phyloP scores from a whole-genome alignment of 2,113 vertebrate genomes.

The Corythornis cristatus region DNA sequence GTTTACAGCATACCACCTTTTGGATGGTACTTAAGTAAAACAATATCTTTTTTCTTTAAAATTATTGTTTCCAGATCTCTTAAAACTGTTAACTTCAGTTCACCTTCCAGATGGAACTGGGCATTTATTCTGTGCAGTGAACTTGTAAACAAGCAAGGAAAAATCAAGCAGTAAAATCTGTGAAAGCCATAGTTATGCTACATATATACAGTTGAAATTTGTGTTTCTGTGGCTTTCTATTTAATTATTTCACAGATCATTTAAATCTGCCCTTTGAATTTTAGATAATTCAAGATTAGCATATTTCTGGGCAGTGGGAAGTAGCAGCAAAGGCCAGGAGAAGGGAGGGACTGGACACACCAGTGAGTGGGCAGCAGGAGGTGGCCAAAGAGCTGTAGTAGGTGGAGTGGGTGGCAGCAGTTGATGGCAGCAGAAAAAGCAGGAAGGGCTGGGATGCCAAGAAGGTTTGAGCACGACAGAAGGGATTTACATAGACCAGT shows the following conservation, averaged over 20 bases:
- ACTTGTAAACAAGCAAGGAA: background rate
- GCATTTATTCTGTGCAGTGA: background rate
- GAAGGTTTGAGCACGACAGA: conserved; percentile 3
- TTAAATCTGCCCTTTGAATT: background rate
- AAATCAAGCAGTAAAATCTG: background rate
- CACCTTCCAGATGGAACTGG: background rate
- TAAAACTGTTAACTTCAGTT: background rate
- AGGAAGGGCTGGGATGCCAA: background rate
- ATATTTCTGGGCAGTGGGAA: background rate
- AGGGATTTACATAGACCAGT: conserved; percentile 37
- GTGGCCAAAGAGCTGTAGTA: background rate
- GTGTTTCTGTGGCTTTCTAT: background rate
- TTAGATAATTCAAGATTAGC: background rate
- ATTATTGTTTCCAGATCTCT: background rate
- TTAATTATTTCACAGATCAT: background rate
- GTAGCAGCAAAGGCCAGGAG: background rate
- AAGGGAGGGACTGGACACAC: background rate
- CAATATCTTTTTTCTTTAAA: background rate
- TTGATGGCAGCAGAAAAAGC: background rate
- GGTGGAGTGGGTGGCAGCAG: background rate
- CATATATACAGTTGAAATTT: background rate
- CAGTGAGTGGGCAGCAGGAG: background rate
- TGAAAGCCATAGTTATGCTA: background rate
- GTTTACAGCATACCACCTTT: background rate
- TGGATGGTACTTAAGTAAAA: background rate